phyloP scores from a whole-genome alignment of 2,797 vertebrate species.

The Parambassis ranga region DNA sequence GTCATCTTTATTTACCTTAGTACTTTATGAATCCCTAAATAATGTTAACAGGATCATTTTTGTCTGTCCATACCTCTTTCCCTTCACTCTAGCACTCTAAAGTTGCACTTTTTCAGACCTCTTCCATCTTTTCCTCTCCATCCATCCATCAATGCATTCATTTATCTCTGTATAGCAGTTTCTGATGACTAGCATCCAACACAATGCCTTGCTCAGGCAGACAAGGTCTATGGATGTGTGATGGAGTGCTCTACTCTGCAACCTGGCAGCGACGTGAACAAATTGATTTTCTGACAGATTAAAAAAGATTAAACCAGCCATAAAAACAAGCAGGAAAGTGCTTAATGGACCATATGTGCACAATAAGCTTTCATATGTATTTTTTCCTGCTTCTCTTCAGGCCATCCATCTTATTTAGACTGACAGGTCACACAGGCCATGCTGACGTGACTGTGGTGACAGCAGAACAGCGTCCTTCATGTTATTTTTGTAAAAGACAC shows the following conservation, averaged over 20 bases:
- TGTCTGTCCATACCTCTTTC: conserved; percentile 31
- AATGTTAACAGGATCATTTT: not conserved
- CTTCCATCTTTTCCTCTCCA: conserved; percentile 29
- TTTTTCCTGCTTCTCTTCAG: conserved; percentile 69
- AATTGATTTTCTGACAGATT: conserved; percentile 86
- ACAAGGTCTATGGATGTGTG: conserved; percentile 73
- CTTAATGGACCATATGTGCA: conserved; percentile 81
- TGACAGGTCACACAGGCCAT: conserved; percentile 67
- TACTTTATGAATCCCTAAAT: not conserved
- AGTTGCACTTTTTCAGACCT: conserved; percentile 36
- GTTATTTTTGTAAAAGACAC: conserved; percentile 22
- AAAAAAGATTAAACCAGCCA: conserved; percentile 84
- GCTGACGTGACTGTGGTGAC: conserved; percentile 64
- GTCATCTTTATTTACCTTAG: not conserved
- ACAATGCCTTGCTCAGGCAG: conserved; percentile 64
- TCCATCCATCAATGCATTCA: conserved; percentile 62
- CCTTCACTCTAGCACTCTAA: conserved; percentile 42
- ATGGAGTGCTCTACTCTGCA: conserved; percentile 79
- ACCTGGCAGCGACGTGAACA: conserved; percentile 80
- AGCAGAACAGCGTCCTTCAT: conserved; percentile 59
- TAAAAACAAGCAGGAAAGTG: conserved; percentile 83
- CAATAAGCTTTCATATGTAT: conserved; percentile 81
- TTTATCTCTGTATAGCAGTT: conserved; percentile 64
- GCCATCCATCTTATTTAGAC: conserved; percentile 77
- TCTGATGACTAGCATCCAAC: conserved; percentile 72